These are phyloP conservation scores for Cavia aperea DNA, from an alignment of 2,113 vertebrate genomes.

Conservation along the genomic window DNA sequence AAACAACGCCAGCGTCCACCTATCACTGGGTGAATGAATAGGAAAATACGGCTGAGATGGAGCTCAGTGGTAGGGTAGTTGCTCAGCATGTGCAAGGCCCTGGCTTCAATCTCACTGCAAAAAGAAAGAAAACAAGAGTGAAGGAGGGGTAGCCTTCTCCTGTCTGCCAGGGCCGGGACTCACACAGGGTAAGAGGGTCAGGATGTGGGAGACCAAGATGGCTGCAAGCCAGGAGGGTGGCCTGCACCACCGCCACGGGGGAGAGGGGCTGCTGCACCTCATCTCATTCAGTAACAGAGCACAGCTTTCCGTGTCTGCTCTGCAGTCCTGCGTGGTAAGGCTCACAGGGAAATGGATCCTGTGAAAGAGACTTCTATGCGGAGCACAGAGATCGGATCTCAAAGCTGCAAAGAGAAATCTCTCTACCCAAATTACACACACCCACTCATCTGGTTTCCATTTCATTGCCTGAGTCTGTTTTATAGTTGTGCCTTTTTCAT, in stretches of 20 bases:
- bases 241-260: not conserved
- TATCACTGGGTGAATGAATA: not conserved
- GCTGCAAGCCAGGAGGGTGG: not conserved
- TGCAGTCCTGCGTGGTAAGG: slow-evolving; percentile 51
- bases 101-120: not conserved
- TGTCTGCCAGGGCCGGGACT: not conserved
- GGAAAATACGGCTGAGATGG: not conserved
- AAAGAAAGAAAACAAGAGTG: not conserved
- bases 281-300: slow-evolving; percentile 45
- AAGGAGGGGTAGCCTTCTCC: not conserved
- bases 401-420: slow-evolving; percentile 63
- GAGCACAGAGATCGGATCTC: slow-evolving; percentile 67
- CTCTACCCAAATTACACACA: slow-evolving; percentile 64
- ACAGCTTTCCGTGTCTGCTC: slow-evolving; percentile 58
- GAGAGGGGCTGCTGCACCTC: slow-evolving; percentile 5
- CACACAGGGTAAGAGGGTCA: not conserved
- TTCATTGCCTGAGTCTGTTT: slow-evolving; percentile 73
- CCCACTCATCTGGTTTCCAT: slow-evolving; percentile 75
- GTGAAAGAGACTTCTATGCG: slow-evolving; percentile 63
- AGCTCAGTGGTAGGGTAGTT: not conserved
- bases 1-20: not conserved
- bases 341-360: slow-evolving; percentile 55
- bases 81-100: not conserved
- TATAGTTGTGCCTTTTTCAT: slow-evolving; percentile 76
- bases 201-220: not conserved